phyloP scores from a whole-genome alignment of 2,888 invertebrate genomes.

The Acronicta alni region DNA sequence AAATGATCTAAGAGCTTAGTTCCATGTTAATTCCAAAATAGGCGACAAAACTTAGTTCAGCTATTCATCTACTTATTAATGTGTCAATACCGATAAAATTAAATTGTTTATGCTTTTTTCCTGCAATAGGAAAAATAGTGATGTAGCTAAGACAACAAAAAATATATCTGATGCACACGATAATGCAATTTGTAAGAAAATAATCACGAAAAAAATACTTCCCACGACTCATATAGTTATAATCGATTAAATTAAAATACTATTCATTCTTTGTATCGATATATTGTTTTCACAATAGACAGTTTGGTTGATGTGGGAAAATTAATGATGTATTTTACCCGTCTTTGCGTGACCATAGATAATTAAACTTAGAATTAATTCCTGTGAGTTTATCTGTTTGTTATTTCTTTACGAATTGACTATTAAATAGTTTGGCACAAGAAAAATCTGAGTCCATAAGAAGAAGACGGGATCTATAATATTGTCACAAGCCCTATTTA shows the following conservation, averaged over 20 bases:
- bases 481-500: no score
- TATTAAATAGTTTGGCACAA: no score
- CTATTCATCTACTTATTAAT: no score
- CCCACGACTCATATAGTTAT: slow-evolving; percentile 11
- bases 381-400: background rate
- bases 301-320: slow-evolving; percentile 31
- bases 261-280: slow-evolving; percentile 22
- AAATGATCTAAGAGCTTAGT: no score
- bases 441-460: no score
- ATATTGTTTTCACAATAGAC: slow-evolving; percentile 13
- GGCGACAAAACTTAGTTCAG: no score
- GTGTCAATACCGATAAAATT: no score
- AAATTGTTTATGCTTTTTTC: no score
- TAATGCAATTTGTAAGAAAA: background rate
- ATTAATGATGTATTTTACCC: background rate
- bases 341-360: slow-evolving; percentile 25
- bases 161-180: background rate
- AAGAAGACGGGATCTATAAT: no score
- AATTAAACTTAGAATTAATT: slow-evolving; percentile 7
- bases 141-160: background rate
- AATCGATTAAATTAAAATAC: slow-evolving; percentile 34
- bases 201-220: slow-evolving; percentile 6
- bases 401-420: no score
- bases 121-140: background rate
- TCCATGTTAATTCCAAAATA: no score